These are phyloP conservation scores for Amblyopsis hoosieri DNA, from an alignment of 2,797 vertebrate species.

Conservation along the genomic window DNA sequence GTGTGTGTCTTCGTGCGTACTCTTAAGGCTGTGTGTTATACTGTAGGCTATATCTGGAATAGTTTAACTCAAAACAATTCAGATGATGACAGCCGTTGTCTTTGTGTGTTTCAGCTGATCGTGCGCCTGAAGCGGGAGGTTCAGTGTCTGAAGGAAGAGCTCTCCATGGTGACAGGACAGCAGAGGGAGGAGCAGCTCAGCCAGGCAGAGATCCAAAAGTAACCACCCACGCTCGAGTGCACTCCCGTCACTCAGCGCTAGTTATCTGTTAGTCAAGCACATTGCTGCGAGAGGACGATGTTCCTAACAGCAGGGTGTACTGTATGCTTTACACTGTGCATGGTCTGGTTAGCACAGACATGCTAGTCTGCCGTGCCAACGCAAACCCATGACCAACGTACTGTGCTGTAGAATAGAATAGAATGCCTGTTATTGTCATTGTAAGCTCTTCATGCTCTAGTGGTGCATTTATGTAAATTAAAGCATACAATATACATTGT, in stretches of 20 bases:
- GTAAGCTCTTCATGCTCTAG: too few relatives aligned
- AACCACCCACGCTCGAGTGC: constrained; percentile 28
- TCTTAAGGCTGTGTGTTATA: not conserved
- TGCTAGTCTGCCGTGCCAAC: too few relatives aligned
- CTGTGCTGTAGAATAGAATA: too few relatives aligned
- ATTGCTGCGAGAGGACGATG: not conserved
- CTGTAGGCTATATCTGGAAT: too few relatives aligned
- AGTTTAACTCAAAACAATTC: not conserved
- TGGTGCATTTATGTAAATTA: too few relatives aligned
- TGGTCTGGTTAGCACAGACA: too few relatives aligned
- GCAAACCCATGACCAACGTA: not conserved
- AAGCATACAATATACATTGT: too few relatives aligned
- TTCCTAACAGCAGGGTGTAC: not conserved
- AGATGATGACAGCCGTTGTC: too few relatives aligned
- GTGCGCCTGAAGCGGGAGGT: constrained; percentile 85
- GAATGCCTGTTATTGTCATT: too few relatives aligned
- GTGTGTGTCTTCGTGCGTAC: not conserved
- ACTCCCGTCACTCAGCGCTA: not conserved
- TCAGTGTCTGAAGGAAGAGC: constrained; percentile 86
- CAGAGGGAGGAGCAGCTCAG: constrained; percentile 81
- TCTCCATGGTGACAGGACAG: constrained; percentile 84
- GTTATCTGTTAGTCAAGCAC: not conserved
- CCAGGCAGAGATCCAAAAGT: constrained; percentile 84
- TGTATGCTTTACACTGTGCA: not conserved
- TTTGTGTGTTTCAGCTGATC: constrained; percentile 81